Conservation (phyloP, 2,113 vertebrate genomes). For the Cyphomyrus discorhynchus region DNA sequence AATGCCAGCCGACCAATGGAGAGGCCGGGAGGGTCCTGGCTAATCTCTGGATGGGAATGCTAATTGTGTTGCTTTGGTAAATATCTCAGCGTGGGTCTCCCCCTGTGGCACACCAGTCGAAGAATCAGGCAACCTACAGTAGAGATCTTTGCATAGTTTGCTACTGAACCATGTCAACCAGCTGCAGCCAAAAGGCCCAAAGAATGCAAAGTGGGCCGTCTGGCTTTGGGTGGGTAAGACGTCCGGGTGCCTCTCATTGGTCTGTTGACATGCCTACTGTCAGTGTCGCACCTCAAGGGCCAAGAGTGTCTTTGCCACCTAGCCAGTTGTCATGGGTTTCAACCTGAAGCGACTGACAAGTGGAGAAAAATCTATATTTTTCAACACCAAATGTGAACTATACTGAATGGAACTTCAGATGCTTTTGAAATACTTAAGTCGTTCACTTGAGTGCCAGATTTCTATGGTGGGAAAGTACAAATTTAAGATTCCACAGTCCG, state of each 20-base stretch:
- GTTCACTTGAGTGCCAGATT: neutral
- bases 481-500: neutral
- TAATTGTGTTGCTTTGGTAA: neutral
- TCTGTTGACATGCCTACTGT: neutral
- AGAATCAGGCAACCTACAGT: neutral
- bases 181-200: neutral
- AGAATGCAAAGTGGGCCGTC: neutral
- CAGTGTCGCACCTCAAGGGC: neutral
- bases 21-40: neutral
- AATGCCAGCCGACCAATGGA: neutral
- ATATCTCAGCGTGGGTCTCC: neutral
- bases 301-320: neutral
- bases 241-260: neutral
- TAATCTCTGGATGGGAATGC: neutral
- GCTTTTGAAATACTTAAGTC: neutral
- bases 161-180: neutral
- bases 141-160: neutral
- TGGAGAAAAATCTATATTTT: neutral
- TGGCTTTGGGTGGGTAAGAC: neutral
- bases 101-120: neutral
- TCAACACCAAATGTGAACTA: neutral
- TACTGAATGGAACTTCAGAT: neutral
- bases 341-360: neutral
- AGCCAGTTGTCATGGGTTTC: neutral
- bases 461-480: neutral